Evolutionary conservation across 1,140 invertebrate species (phyloP).

Genomic region (Drosophila prosaltans): DNA sequence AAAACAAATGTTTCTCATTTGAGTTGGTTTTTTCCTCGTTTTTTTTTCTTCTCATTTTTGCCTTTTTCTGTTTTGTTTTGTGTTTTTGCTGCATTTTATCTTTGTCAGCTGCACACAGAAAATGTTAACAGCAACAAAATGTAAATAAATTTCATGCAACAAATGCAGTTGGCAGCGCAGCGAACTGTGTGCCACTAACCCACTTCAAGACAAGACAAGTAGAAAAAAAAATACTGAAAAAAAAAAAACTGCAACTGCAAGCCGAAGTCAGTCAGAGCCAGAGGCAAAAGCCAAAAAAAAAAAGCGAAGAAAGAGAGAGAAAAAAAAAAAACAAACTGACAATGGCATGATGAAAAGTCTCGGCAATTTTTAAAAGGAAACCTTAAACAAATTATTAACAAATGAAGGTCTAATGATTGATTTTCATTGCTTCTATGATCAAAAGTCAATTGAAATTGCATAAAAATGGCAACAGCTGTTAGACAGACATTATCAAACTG

Average conservation of each 20-base stretch:
- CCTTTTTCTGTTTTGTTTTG: background rate
- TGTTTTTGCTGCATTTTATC: constrained; percentile 14
- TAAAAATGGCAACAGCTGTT: constrained; percentile 10
- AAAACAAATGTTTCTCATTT: constrained; percentile 42
- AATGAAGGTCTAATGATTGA: constrained; percentile 12
- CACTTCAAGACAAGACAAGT: constrained; percentile 65
- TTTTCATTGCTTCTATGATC: constrained; percentile 5
- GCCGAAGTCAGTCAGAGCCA: constrained; percentile 26
- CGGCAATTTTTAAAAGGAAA: background rate
- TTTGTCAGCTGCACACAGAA: constrained; percentile 57
- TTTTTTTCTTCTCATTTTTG: constrained; percentile 3
- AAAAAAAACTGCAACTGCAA: constrained; percentile 5
- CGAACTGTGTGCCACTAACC: constrained; percentile 70
- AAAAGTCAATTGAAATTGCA: constrained; percentile 5
- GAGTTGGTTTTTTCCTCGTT: constrained; percentile 27
- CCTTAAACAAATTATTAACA: constrained; percentile 7
- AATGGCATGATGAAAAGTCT: constrained; percentile 1
- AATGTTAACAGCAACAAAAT: constrained; percentile 57
- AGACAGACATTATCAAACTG: constrained; percentile 12
- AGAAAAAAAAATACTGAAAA: constrained; percentile 10
- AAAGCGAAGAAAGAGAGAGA: constrained; percentile 48
- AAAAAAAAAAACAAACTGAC: constrained; percentile 27
- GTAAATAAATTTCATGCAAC: constrained; percentile 77
- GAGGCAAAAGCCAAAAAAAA: constrained; percentile 35
- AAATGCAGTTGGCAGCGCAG: constrained; percentile 52